A percentile compares a stretch with the other conserved stretches of the same genome.
Conservation (phyloP, 2,888 invertebrate genomes). For the Labia minor region DNA sequence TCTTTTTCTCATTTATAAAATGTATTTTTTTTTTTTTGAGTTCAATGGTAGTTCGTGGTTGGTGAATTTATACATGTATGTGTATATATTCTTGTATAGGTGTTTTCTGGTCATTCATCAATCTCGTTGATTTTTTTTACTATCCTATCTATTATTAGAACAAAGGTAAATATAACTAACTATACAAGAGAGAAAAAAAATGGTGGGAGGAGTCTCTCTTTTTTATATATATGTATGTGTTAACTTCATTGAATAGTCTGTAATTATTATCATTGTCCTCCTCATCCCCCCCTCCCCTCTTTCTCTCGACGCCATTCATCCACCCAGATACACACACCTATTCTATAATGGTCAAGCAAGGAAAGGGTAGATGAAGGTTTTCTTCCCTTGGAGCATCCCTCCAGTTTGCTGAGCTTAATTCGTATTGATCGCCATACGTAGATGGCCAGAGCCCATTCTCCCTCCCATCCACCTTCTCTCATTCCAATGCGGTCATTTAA, state of each 20-base stretch:
- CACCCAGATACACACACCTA: no score
- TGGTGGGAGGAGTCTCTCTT: neutral
- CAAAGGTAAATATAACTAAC: neutral
- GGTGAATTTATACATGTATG: no score
- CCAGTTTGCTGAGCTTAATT: neutral
- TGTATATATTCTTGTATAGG: no score
- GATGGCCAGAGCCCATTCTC: neutral
- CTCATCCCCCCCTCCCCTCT: no score
- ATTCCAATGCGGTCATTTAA: neutral
- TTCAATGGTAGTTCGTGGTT: no score
- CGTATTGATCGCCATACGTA: constrained; percentile 13
- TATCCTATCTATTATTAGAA: constrained; percentile 3
- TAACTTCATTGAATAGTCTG: constrained; percentile 2
- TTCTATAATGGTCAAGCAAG: neutral
- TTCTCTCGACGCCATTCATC: no score
- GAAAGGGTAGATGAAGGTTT: neutral
- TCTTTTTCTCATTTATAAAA: no score
- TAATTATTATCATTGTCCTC: neutral
- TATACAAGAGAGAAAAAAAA: no score
- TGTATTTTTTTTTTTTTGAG: no score
- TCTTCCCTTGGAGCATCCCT: constrained; percentile 9
- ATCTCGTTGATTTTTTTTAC: neutral
- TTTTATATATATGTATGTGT: no score
- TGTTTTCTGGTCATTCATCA: neutral
- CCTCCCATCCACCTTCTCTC: neutral